Evolutionary conservation across 2,797 vertebrate species (phyloP), one percentile per base, ranked within the genome.

Genomic region (Lutjanus argentimaculatus): DNA sequence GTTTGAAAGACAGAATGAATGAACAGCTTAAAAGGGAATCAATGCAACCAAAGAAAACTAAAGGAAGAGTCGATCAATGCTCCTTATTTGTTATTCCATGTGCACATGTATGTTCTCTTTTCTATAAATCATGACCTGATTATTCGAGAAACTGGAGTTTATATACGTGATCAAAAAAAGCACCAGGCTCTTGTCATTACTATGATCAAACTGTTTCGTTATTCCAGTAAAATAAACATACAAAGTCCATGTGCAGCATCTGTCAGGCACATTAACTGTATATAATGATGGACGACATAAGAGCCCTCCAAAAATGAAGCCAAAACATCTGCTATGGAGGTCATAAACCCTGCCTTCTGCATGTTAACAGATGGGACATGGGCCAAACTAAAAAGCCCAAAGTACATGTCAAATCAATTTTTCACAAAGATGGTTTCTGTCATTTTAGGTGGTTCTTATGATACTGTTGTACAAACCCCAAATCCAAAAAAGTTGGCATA

Each of bases 1-100:
- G 85, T 58, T 64, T 36, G 7, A 72, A 83, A 78, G 49, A 86
- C 42, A 78, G 58, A 73, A 89, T 67, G 16, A 76, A 83, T 81
- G 1, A 88, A 79, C 63, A 80, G 69, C 17, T 67, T 71, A 67
- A 56, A 56, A 72, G 19, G 19, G 30, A 76, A 82, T 85, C 80
- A 64, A 67, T 75, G 15, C 8, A 73, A 64, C 19, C 12, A 74
- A 58, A 78, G 42, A 55, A 73, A 72, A 66, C 51, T 16, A 40
- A 72, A 80, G 64, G 69, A 45, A 2, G 1, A 56, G 17, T 36
- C 0, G 4, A 71, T 79, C 43, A 21, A 59, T 55, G 11, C 21
- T 22, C n/a, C 30, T 36, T 61, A 7, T 2, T 15, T 19, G 12
- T 55, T n/a, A 52, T 55, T 51, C 53, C 9, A 80, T 36, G 56